These are phyloP conservation scores for Donacobius atricapilla DNA, from an alignment of 2,113 vertebrate genomes.

Conservation along the genomic window DNA sequence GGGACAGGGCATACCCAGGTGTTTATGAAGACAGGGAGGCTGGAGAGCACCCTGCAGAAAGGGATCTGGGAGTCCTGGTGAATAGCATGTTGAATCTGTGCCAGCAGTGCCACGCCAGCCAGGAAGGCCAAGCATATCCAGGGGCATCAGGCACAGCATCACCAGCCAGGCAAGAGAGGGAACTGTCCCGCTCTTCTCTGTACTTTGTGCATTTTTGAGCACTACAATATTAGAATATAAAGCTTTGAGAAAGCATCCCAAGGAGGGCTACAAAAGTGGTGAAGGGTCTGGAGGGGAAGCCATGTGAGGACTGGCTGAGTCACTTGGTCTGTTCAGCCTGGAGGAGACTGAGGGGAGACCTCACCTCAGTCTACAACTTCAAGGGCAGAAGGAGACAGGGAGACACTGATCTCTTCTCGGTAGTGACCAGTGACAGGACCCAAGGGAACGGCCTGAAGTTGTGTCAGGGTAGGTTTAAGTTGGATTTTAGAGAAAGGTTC, in stretches of 20 bases:
- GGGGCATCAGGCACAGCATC: neutral
- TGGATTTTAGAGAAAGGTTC: neutral
- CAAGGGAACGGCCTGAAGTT: neutral
- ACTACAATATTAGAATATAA: neutral
- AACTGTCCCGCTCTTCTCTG: neutral
- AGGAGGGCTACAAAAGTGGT: neutral
- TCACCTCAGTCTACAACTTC: neutral
- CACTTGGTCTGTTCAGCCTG: neutral
- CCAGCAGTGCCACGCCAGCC: neutral
- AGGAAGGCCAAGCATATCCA: fast-evolving
- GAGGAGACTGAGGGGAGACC: neutral
- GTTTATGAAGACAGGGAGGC: no score
- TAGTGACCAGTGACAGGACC: neutral
- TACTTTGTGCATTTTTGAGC: neutral
- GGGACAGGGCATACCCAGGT: neutral
- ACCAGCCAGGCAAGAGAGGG: fast-evolving
- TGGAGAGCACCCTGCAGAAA: neutral
- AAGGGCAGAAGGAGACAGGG: fast-evolving
- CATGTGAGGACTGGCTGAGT: neutral
- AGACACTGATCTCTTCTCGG: neutral
- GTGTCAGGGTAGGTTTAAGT: neutral
- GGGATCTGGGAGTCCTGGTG: neutral
- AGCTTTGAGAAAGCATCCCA: neutral
- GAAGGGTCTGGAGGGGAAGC: neutral
- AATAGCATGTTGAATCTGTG: neutral